These are phyloP conservation scores for Liparis tanakae DNA, from an alignment of 2,797 vertebrate genomes.

Conservation along the genomic window DNA sequence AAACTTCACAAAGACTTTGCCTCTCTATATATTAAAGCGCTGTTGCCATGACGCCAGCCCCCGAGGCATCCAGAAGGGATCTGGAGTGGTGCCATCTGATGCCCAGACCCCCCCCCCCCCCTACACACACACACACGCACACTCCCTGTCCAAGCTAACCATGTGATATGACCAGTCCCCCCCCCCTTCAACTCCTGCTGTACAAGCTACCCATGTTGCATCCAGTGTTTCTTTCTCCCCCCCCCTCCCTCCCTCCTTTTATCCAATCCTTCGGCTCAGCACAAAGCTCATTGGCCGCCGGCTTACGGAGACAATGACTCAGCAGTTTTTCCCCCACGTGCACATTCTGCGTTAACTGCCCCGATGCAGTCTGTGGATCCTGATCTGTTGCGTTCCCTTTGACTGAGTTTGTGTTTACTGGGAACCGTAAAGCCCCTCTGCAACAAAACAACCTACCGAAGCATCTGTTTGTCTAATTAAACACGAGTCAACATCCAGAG, in stretches of 20 bases:
- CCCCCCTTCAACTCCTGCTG: no score
- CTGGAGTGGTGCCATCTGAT: constrained; percentile 38
- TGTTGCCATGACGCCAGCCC: not conserved
- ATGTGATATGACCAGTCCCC: constrained; percentile 34
- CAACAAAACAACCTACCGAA: no score
- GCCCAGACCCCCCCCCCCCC: constrained; percentile 17
- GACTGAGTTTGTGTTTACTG: not conserved
- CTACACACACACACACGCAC: not conserved
- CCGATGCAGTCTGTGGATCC: constrained; percentile 9
- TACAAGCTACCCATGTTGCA: no score
- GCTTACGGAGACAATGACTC: constrained; percentile 72
- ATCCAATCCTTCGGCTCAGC: constrained; percentile 39
- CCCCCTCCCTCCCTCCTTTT: not conserved
- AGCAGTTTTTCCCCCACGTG: constrained; percentile 56
- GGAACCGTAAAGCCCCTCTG: not conserved
- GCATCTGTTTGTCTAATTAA: not conserved
- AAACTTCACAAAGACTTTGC: not conserved
- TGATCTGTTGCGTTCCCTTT: not conserved
- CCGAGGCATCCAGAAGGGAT: constrained; percentile 14
- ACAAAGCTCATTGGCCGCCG: constrained; percentile 61
- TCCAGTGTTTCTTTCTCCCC: no score
- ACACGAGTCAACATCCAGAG: not conserved
- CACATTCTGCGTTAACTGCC: constrained; percentile 13
- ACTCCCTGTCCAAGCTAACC: constrained; percentile 15
- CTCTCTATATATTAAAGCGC: not conserved